Percentiles rank a stretch among this genome's conserved stretches.
Evolutionary conservation across 2,888 invertebrate genomes (phyloP).

Genomic region (Pecten maximus): DNA sequence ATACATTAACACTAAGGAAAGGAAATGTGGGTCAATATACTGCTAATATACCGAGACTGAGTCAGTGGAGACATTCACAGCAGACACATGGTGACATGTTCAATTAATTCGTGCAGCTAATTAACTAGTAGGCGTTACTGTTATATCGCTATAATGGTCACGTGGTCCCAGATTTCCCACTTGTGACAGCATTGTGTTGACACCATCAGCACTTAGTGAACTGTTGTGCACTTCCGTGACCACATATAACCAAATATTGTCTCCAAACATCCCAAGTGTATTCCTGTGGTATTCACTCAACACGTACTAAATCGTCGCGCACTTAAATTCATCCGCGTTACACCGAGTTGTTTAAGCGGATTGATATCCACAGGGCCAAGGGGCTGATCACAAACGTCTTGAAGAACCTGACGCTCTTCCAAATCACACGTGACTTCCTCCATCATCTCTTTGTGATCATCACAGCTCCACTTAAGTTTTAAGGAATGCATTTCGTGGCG

Average conservation of each 20-base stretch:
- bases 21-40: too few species aligned
- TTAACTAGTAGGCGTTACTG: not conserved
- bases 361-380: slow-evolving; percentile 35
- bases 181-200: not conserved
- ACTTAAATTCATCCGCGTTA: slow-evolving; percentile 51
- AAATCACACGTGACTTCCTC: slow-evolving; percentile 48
- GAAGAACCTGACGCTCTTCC: slow-evolving; percentile 44
- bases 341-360: slow-evolving; percentile 48
- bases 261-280: too few species aligned
- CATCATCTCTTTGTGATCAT: slow-evolving; percentile 47
- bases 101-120: not conserved
- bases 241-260: too few species aligned
- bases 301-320: slow-evolving; percentile 47
- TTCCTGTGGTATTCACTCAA: not conserved
- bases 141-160: not conserved
- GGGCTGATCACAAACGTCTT: slow-evolving; percentile 50
- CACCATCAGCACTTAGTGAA: not conserved
- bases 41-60: too few species aligned
- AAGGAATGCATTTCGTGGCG: slow-evolving; percentile 48
- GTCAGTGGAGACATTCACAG: too few species aligned
- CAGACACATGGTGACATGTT: not conserved
- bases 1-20: too few species aligned
- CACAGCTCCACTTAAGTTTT: slow-evolving; percentile 52
- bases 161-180: not conserved
- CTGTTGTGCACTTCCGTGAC: too few species aligned